These are phyloP conservation scores for Hirudo medicinalis DNA, from an alignment of 1,140 invertebrate genomes.

Conservation along the genomic window DNA sequence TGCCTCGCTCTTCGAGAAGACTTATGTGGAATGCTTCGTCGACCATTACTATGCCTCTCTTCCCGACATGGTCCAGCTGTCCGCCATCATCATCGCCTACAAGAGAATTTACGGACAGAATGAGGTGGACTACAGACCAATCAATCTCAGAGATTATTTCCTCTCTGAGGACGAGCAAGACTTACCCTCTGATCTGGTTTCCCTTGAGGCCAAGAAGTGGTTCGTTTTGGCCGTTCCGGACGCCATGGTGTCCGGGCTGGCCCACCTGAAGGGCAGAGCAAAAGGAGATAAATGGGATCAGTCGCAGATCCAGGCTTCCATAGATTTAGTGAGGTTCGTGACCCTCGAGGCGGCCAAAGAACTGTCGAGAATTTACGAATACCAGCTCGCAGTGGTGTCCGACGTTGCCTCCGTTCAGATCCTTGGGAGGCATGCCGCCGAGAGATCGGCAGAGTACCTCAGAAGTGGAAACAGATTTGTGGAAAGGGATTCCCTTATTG, in stretches of 20 bases:
- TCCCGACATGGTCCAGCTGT: conserved; percentile 19
- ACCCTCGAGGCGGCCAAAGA: conserved; percentile 19
- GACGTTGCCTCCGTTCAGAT: conserved; percentile 11
- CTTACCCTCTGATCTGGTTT: not conserved
- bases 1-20: conserved; percentile 16
- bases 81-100: conserved; percentile 17
- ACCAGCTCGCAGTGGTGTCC: conserved; percentile 18
- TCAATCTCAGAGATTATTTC: conserved; percentile 3
- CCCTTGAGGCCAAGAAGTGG: not conserved
- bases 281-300: not conserved
- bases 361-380: conserved; percentile 22
- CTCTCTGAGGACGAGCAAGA: not conserved
- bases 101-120: not conserved
- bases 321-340: conserved; percentile 5
- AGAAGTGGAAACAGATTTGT: conserved; percentile 8
- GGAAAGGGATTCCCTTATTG: conserved; percentile 21
- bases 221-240: conserved; percentile 1
- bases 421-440: conserved; percentile 19
- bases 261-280: not conserved
- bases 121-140: not conserved
- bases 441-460: conserved; percentile 19
- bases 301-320: conserved; percentile 13
- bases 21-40: conserved; percentile 14
- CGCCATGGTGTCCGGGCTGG: not conserved
- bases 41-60: conserved; percentile 14